Percentiles rank a stretch among this genome's conserved stretches.
Conservation (phyloP, 1,140 invertebrate genomes). For the Saccostrea cuccullata region DNA sequence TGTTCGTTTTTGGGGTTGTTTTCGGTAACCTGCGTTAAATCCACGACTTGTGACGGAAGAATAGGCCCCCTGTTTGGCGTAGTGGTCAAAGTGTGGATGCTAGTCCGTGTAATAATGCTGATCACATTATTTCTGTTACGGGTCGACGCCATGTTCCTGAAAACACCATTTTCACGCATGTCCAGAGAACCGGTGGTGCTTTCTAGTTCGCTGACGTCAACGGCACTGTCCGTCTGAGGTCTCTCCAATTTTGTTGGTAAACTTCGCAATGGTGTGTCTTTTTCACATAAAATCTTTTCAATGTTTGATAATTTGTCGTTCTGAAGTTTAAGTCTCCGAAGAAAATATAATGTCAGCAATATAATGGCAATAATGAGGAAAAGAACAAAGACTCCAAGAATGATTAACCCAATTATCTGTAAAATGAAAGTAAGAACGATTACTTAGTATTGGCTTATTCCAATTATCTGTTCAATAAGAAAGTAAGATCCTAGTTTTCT, state of each 20-base stretch:
- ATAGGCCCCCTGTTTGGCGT: neutral
- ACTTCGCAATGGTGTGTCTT: neutral
- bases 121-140: conserved; percentile 7
- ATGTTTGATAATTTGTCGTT: conserved; percentile 23
- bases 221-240: conserved; percentile 32
- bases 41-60: neutral
- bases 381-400: conserved; percentile 28
- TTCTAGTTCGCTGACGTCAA: conserved; percentile 41
- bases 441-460: neutral
- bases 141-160: neutral
- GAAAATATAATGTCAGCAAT: conserved; percentile 6
- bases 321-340: conserved; percentile 28
- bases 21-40: neutral
- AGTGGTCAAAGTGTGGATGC: neutral
- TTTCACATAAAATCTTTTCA: conserved; percentile 24
- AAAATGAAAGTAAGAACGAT: conserved; percentile 20
- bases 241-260: neutral
- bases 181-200: neutral
- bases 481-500: conserved; percentile 20
- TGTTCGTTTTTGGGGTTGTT: neutral
- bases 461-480: conserved; percentile 23
- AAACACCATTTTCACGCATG: neutral
- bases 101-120: neutral
- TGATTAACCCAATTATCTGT: conserved; percentile 20
- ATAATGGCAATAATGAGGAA: conserved; percentile 26